These are phyloP conservation scores for Dasypogon diadema DNA, from an alignment of 2,888 invertebrate genomes.

Conservation along the genomic window DNA sequence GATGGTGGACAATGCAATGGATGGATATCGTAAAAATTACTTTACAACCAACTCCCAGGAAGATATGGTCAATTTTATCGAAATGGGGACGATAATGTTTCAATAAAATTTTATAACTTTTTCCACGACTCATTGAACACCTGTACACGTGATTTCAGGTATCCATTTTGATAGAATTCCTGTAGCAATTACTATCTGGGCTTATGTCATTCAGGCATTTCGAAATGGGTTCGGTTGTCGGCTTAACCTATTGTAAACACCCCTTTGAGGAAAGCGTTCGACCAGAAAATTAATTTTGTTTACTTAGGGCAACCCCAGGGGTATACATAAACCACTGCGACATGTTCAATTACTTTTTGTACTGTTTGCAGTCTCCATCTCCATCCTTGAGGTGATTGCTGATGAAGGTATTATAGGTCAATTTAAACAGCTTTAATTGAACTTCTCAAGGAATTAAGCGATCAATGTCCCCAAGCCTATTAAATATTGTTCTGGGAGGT, in stretches of 20 bases:
- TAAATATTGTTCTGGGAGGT: neutral
- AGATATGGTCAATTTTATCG: neutral
- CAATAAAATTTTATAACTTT: slow-evolving; percentile 31
- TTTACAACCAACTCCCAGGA: neutral
- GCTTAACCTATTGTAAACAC: slow-evolving; percentile 19
- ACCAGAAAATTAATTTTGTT: slow-evolving; percentile 45
- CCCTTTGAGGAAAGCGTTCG: slow-evolving; percentile 8
- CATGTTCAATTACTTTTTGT: neutral
- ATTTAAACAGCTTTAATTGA: neutral
- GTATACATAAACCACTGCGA: neutral
- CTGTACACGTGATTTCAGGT: neutral
- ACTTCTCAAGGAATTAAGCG: neutral
- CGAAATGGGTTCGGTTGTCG: neutral
- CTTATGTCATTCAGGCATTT: too few relatives aligned
- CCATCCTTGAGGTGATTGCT: neutral
- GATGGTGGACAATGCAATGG: too few relatives aligned
- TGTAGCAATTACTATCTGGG: neutral
- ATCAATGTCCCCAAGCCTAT: neutral
- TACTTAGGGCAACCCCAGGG: neutral
- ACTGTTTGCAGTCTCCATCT: neutral
- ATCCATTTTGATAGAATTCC: neutral
- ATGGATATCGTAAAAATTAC: neutral
- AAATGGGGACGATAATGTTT: slow-evolving; percentile 16
- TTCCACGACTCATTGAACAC: neutral
- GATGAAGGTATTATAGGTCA: neutral